Percentiles rank a stretch among this genome's conserved stretches.
These are phyloP conservation scores for Brachylomia viminalis DNA, from an alignment of 2,888 invertebrate genomes.

Conservation along the genomic window DNA sequence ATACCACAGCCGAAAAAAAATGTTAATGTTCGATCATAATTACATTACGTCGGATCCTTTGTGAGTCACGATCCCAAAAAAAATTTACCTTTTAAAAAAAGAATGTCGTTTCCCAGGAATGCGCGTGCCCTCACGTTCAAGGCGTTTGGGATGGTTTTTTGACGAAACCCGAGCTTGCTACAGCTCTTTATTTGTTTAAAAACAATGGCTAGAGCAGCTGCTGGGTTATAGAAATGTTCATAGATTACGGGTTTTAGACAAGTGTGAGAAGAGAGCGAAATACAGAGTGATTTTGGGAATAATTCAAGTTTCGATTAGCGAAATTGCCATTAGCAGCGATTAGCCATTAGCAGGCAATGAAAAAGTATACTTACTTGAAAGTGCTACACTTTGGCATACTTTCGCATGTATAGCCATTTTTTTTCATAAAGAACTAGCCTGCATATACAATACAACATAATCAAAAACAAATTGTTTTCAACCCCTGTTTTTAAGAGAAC, in stretches of 20 bases:
- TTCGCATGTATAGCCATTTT: background rate
- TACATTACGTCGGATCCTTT: conserved; percentile 81
- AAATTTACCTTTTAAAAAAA: conserved; percentile 53
- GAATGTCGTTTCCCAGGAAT: conserved; percentile 74
- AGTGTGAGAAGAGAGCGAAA: background rate
- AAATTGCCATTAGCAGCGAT: too few species aligned
- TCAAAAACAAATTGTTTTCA: too few species aligned
- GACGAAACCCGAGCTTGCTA: conserved; percentile 47
- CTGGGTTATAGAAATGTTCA: conserved; percentile 17
- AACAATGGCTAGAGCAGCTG: conserved; percentile 62
- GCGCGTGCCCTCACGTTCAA: conserved; percentile 84
- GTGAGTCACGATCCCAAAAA: conserved; percentile 77
- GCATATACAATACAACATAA: too few species aligned
- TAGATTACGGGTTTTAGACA: conserved; percentile 11
- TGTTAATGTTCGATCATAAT: conserved; percentile 78
- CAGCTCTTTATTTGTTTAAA: conserved; percentile 60
- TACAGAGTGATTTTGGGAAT: background rate
- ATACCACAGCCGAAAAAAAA: conserved; percentile 53
- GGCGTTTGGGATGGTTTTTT: conserved; percentile 55
- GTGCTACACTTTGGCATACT: background rate
- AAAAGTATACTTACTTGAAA: too few species aligned
- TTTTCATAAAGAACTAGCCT: background rate
- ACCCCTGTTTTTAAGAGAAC: too few species aligned
- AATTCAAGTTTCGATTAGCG: background rate
- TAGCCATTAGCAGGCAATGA: too few species aligned